Percentiles rank a stretch among this genome's conserved stretches.
Conservation (phyloP, 2,113 vertebrate genomes). For the Acanthisitta chloris region DNA sequence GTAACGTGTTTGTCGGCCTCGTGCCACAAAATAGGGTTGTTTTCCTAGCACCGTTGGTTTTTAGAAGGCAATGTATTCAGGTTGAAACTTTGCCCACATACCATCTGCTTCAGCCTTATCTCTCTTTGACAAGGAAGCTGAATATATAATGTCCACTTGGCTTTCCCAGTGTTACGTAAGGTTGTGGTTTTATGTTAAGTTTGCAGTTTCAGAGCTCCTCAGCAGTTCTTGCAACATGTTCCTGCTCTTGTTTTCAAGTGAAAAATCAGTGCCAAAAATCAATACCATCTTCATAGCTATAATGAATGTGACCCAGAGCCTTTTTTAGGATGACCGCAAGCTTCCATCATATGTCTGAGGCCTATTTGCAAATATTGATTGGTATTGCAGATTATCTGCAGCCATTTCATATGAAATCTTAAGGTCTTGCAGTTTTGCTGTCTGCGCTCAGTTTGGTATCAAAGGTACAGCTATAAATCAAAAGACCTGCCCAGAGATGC, state of each 20-base stretch:
- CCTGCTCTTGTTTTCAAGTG: not conserved
- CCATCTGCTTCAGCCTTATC: conserved; percentile 39
- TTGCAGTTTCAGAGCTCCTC: not conserved
- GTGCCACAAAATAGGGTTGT: not conserved
- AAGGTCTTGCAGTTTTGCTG: conserved; percentile 19
- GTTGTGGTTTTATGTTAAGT: not conserved
- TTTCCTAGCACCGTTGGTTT: not conserved
- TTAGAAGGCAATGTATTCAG: conserved; percentile 29
- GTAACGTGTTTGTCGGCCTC: not conserved
- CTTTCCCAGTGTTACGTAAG: not conserved
- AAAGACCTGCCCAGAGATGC: not conserved
- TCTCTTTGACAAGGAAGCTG: not conserved
- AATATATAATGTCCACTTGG: conserved; percentile 46
- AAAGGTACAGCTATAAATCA: conserved; percentile 3
- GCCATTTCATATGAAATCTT: conserved; percentile 11
- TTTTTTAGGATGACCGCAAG: conserved; percentile 34
- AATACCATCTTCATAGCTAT: conserved; percentile 16
- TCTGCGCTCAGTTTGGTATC: not conserved
- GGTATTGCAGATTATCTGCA: conserved; percentile 17
- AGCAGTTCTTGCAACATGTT: not conserved
- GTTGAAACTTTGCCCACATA: conserved; percentile 47
- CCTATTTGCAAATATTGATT: conserved; percentile 51
- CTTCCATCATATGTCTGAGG: not conserved
- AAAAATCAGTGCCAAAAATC: conserved; percentile 32
- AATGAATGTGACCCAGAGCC: conserved; percentile 29